Evolutionary conservation across 2,888 invertebrate genomes (phyloP).

Genomic region (Amphipyra tragopoginis): DNA sequence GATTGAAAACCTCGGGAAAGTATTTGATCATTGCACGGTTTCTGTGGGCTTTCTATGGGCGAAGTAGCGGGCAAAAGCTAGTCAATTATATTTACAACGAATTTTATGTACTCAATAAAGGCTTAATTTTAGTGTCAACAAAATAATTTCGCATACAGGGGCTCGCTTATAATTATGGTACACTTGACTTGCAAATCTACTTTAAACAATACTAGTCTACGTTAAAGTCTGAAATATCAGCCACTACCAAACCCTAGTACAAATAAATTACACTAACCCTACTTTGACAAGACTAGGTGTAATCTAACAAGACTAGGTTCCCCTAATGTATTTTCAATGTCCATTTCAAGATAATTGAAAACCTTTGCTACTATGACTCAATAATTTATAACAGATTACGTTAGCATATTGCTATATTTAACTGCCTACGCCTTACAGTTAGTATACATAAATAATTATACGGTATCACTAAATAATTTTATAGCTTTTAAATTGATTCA

Average conservation of each 20-base stretch:
- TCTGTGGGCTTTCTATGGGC: no score
- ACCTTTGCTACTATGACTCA: constrained; percentile 25
- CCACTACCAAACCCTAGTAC: background rate
- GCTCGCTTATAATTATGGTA: no score
- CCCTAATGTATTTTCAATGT: constrained; percentile 51
- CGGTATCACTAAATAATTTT: constrained; percentile 26
- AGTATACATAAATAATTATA: constrained; percentile 29
- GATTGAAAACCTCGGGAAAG: no score
- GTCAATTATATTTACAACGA: no score
- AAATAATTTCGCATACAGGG: no score
- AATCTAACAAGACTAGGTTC: constrained; percentile 33
- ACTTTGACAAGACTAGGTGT: constrained; percentile 31
- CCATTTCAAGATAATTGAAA: constrained; percentile 48
- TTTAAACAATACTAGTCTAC: background rate
- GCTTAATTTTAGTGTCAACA: no score
- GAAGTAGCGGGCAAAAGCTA: no score
- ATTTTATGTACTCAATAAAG: no score
- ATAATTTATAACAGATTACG: constrained; percentile 35
- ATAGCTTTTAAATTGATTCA: constrained; percentile 43
- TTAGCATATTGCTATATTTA: constrained; percentile 23
- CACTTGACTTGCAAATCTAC: no score
- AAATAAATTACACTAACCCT: constrained; percentile 17
- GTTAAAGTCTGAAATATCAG: constrained; percentile 4
- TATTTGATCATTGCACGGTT: no score
- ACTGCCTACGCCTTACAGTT: constrained; percentile 8